Conservation (phyloP, 2,888 invertebrate genomes). For the Beris chalybata region DNA sequence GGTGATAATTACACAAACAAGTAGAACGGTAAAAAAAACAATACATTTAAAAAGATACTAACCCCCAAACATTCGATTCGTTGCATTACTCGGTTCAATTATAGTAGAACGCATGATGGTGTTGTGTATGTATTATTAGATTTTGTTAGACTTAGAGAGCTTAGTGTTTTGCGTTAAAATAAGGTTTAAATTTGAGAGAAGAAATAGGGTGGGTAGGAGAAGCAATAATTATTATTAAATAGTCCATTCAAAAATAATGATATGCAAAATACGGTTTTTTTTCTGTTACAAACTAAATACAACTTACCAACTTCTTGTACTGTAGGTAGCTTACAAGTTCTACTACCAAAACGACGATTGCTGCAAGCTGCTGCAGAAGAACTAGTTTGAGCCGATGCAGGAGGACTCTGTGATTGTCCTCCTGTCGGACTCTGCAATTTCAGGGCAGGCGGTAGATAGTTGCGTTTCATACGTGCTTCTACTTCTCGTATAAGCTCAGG, state of each 20-base stretch:
- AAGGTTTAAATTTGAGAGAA: too few relatives aligned
- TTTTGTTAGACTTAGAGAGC: too few relatives aligned
- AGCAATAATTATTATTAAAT: too few relatives aligned
- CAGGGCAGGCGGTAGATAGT: slow-evolving; percentile 72
- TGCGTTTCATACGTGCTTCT: slow-evolving; percentile 83
- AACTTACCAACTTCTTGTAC: slow-evolving; percentile 78
- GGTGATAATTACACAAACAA: slow-evolving; percentile 19
- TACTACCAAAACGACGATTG: slow-evolving; percentile 47
- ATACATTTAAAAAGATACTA: slow-evolving; percentile 1
- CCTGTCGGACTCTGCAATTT: slow-evolving; percentile 59
- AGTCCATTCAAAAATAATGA: slow-evolving; percentile 1
- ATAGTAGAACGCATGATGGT: too few relatives aligned
- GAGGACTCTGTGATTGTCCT: slow-evolving; percentile 54
- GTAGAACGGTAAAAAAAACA: slow-evolving; percentile 12
- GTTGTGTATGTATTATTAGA: too few relatives aligned
- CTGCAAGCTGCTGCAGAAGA: slow-evolving; percentile 28
- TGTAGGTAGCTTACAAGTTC: slow-evolving; percentile 61
- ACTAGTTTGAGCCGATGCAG: slow-evolving; percentile 37
- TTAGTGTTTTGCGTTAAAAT: too few relatives aligned
- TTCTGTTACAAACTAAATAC: slow-evolving; percentile 21
- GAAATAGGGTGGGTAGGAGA: too few relatives aligned
- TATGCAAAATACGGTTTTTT: too few relatives aligned
- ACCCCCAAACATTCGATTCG: too few relatives aligned
- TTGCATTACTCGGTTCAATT: too few relatives aligned
- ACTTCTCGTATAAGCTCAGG: slow-evolving; percentile 88